These are phyloP conservation scores for Drosophila nikananu DNA, from an alignment of 1,140 invertebrate species.

Conservation along the genomic window DNA sequence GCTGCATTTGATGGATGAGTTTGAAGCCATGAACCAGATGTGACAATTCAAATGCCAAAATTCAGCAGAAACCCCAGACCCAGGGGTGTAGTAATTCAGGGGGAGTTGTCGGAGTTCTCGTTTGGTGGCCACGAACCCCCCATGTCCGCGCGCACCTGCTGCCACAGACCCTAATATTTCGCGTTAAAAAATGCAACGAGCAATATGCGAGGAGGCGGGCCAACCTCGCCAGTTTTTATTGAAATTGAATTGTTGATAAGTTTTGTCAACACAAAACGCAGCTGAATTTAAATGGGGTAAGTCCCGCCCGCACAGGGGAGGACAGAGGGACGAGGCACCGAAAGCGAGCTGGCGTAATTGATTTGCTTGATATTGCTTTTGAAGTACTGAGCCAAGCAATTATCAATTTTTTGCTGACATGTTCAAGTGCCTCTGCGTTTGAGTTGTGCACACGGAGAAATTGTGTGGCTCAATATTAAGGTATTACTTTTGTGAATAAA, in stretches of 20 bases:
- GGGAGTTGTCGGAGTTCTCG: slow-evolving; percentile 11
- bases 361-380: slow-evolving; percentile 55
- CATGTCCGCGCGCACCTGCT: slow-evolving; percentile 24
- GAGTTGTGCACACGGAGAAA: slow-evolving; percentile 2
- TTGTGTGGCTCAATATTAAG: background rate
- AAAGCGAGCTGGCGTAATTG: slow-evolving; percentile 52
- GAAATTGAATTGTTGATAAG: slow-evolving; percentile 84
- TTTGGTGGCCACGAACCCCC: slow-evolving; percentile 9
- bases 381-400: slow-evolving; percentile 40
- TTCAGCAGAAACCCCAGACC: slow-evolving; percentile 42
- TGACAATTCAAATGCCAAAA: slow-evolving; percentile 81
- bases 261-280: slow-evolving; percentile 76
- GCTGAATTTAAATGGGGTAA: slow-evolving; percentile 38
- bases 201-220: slow-evolving; percentile 62
- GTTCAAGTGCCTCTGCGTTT: slow-evolving; percentile 5
- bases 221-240: slow-evolving; percentile 72
- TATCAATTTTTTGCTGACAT: slow-evolving; percentile 36
- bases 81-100: slow-evolving; percentile 38
- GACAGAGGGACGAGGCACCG: too few relatives aligned
- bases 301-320: slow-evolving; percentile 10
- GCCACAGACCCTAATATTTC: slow-evolving; percentile 43
- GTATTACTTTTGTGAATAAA: background rate
- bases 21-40: slow-evolving; percentile 76
- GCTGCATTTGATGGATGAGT: slow-evolving; percentile 82
- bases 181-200: slow-evolving; percentile 75